These are phyloP conservation scores for Eristalis intricaria DNA, from an alignment of 2,888 invertebrate species.

Conservation along the genomic window DNA sequence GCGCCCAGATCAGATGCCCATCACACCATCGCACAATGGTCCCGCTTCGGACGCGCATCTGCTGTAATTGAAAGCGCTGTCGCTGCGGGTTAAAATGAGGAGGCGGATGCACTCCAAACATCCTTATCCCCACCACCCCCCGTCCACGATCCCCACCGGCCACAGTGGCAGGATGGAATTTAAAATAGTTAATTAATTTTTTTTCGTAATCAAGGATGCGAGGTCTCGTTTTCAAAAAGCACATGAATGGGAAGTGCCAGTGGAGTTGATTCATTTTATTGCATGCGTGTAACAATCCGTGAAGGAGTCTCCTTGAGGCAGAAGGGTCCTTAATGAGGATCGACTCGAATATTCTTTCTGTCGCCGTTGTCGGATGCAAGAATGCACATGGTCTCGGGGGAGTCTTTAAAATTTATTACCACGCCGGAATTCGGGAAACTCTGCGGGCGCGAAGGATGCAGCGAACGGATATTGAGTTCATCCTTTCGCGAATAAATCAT, in stretches of 20 bases:
- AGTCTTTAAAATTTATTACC: conserved; percentile 8
- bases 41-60: not conserved
- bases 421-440: not conserved
- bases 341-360: conserved; percentile 5
- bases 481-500: not conserved
- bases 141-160: not conserved
- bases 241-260: not conserved
- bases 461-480: not conserved
- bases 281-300: conserved; percentile 26
- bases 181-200: conserved; percentile 56
- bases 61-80: conserved; percentile 44
- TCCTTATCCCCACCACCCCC: not conserved
- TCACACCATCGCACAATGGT: not conserved
- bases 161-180: not conserved
- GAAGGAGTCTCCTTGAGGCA: conserved; percentile 15
- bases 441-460: not conserved
- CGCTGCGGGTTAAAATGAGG: conserved; percentile 16
- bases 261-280: conserved; percentile 22
- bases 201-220: not conserved
- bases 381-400: not conserved
- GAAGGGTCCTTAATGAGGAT: conserved; percentile 23
- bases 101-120: not conserved
- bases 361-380: not conserved
- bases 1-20: not conserved
- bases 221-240: not conserved